These are phyloP conservation scores for Eonycteris spelaea DNA, from an alignment of 2,113 vertebrate species.

Conservation along the genomic window DNA sequence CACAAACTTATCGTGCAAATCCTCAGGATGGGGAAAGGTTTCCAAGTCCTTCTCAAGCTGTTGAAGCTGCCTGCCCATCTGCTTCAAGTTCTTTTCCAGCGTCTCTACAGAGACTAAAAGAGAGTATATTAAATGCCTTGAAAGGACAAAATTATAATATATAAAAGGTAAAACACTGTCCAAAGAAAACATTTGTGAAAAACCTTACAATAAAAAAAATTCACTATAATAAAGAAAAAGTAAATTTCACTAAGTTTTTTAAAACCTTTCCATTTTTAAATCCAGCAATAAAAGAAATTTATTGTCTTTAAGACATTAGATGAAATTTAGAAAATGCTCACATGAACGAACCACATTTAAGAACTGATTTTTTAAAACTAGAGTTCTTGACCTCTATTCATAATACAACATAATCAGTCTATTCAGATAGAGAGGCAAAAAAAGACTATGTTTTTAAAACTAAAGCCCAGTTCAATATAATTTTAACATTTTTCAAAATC, in stretches of 20 bases:
- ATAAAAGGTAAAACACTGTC: conserved; percentile 56
- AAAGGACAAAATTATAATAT: conserved; percentile 70
- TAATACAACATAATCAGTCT: not conserved
- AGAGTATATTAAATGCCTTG: conserved; percentile 75
- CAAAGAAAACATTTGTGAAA: conserved; percentile 62
- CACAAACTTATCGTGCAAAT: conserved; percentile 94
- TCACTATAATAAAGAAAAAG: not conserved
- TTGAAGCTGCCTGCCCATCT: conserved; percentile 96
- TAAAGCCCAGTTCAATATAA: not conserved
- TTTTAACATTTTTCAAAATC: not conserved
- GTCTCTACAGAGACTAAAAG: conserved; percentile 95
- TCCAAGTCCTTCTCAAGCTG: conserved; percentile 98
- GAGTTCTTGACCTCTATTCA: not conserved
- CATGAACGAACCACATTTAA: not conserved
- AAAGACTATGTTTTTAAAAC: not conserved
- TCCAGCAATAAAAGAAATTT: not conserved
- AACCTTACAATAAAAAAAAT: not conserved
- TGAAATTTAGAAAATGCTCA: not conserved
- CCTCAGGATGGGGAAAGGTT: conserved; percentile 92
- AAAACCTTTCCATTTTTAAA: conserved; percentile 11
- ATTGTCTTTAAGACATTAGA: not conserved
- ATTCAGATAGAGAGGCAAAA: not conserved
- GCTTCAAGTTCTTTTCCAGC: conserved; percentile 96
- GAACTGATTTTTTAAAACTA: conserved; percentile 30
- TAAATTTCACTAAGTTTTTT: conserved; percentile 21